Evolutionary conservation across 2,797 vertebrate genomes (phyloP).

Genomic region (Echiichthys vipera): DNA sequence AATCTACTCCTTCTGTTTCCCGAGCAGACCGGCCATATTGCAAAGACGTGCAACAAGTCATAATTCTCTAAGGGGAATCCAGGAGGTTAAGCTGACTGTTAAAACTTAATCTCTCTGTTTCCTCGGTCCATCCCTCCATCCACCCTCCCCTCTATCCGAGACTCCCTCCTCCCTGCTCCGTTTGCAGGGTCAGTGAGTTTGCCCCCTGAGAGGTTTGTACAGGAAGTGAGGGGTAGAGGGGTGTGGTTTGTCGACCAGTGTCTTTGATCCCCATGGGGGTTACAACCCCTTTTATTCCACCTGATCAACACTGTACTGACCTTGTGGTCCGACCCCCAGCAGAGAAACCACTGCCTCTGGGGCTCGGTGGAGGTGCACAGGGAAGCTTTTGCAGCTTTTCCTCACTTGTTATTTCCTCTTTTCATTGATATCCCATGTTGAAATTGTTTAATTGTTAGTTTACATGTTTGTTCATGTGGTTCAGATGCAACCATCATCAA

Average conservation of each 20-base stretch:
- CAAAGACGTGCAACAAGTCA: not conserved
- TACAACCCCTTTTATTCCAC: conserved; percentile 66
- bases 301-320: conserved; percentile 67
- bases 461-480: too few species aligned
- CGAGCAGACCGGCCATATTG: not conserved
- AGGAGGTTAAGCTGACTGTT: conserved; percentile 24
- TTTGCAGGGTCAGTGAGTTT: conserved; percentile 72
- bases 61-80: not conserved
- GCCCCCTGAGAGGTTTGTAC: conserved; percentile 25
- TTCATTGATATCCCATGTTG: too few species aligned
- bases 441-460: too few species aligned
- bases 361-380: conserved; percentile 11
- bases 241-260: conserved; percentile 47
- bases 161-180: conserved; percentile 1
- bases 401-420: too few species aligned
- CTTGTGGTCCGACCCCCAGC: conserved; percentile 45
- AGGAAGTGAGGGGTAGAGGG: conserved; percentile 47
- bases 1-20: not conserved
- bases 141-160: not conserved
- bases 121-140: conserved; percentile 6
- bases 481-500: too few species aligned
- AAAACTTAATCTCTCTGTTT: conserved; percentile 34
- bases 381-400: not conserved
- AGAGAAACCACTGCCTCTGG: conserved; percentile 30
- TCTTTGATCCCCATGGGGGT: conserved; percentile 66